Conservation (phyloP, 2,888 invertebrate species). For the Cheilosia vernalis region DNA sequence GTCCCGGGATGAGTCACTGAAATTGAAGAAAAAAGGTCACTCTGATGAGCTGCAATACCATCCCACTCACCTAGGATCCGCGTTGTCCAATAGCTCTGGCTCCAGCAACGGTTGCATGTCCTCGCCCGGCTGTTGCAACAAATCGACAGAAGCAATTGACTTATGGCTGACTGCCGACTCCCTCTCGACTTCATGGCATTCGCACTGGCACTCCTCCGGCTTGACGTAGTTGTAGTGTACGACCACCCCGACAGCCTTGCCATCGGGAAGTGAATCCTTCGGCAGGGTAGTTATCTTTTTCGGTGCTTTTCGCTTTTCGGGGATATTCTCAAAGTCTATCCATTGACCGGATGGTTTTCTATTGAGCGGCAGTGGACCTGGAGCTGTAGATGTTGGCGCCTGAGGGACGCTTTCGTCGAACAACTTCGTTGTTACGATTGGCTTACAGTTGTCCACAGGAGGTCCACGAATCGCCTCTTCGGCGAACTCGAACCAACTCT, state of each 20-base stretch:
- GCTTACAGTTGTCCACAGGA: slow-evolving; percentile 29
- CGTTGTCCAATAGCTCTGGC: slow-evolving; percentile 81
- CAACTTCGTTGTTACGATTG: slow-evolving; percentile 43
- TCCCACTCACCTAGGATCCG: slow-evolving; percentile 80
- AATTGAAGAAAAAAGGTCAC: slow-evolving; percentile 52
- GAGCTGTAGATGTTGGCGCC: slow-evolving; percentile 82
- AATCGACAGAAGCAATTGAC: slow-evolving; percentile 80
- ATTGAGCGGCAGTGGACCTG: slow-evolving; percentile 70
- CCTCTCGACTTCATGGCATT: slow-evolving; percentile 89
- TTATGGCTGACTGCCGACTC: slow-evolving; percentile 79
- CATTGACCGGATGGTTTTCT: slow-evolving; percentile 85
- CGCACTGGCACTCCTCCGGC: slow-evolving; percentile 94
- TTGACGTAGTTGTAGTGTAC: slow-evolving; percentile 91
- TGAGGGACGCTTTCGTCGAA: slow-evolving; percentile 83
- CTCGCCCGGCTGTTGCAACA: slow-evolving; percentile 82
- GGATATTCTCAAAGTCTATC: slow-evolving; percentile 94
- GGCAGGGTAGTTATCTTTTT: slow-evolving; percentile 93
- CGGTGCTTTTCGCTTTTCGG: slow-evolving; percentile 91
- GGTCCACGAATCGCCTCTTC: slow-evolving; percentile 85
- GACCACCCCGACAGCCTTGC: slow-evolving; percentile 80
- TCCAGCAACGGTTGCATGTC: slow-evolving; percentile 85
- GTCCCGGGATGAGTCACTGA: slow-evolving; percentile 86
- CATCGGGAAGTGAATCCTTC: slow-evolving; percentile 81
- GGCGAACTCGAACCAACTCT: slow-evolving; percentile 87
- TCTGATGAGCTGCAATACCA: neutral